phyloP scores from a whole-genome alignment of 2,113 vertebrate genomes.

The Pluvianellus socialis region DNA sequence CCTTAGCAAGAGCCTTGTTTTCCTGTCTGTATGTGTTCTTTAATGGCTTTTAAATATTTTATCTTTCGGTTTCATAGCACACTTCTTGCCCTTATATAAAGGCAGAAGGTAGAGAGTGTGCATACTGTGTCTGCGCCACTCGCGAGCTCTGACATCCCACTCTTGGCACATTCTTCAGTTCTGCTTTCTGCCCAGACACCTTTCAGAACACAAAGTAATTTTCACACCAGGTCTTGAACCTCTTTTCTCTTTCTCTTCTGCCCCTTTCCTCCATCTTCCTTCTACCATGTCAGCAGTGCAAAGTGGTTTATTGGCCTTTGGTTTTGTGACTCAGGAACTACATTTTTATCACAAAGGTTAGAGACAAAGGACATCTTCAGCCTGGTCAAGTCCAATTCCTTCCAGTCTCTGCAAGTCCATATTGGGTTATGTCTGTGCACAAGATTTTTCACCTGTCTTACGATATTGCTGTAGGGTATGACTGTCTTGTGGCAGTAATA shows the following conservation, averaged over 20 bases:
- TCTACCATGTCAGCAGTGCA: neutral
- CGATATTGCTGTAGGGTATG: neutral
- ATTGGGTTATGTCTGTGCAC: neutral
- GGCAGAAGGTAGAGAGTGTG: neutral
- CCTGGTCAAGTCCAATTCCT: neutral
- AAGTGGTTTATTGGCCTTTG: neutral
- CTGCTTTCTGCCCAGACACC: neutral
- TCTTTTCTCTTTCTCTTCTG: neutral
- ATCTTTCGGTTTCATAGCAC: neutral
- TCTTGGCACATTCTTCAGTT: neutral
- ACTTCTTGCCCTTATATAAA: neutral
- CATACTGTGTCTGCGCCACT: neutral
- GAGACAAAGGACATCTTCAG: neutral
- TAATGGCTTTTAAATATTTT: neutral
- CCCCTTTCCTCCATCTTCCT: neutral
- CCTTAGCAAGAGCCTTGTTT: neutral
- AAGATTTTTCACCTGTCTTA: constrained; percentile 4
- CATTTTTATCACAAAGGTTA: neutral
- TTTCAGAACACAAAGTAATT: neutral
- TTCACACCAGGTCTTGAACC: neutral
- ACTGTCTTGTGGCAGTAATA: neutral
- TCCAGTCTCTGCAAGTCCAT: neutral
- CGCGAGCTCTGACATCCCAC: neutral
- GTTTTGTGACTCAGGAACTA: neutral
- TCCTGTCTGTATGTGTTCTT: neutral